Percentiles rank a stretch among this genome's conserved stretches.
phyloP scores from a whole-genome alignment of 2,797 vertebrate species.

The Smutsia temminckii region DNA sequence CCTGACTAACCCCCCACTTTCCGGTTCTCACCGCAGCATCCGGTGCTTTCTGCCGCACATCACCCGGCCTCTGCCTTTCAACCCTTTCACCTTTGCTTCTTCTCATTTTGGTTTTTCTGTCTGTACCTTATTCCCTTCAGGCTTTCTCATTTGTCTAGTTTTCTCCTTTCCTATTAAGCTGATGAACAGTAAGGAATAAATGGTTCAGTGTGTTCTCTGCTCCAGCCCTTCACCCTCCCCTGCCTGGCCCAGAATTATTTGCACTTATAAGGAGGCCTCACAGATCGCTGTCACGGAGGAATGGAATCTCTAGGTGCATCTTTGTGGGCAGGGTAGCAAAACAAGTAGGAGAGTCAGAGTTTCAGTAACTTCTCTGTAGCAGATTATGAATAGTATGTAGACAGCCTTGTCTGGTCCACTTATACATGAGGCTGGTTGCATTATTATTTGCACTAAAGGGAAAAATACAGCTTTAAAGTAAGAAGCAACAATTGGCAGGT shows the following conservation, averaged over 20 bases:
- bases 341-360: neutral
- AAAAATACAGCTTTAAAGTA: neutral
- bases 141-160: neutral
- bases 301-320: neutral
- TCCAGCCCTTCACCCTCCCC: neutral
- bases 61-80: fast-evolving
- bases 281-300: too few relatives aligned
- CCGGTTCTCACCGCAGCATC: neutral
- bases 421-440: neutral
- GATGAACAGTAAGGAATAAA: neutral
- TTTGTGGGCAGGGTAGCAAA: neutral
- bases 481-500: neutral
- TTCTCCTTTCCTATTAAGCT: neutral
- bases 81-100: neutral
- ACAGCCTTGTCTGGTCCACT: neutral
- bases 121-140: neutral
- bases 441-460: neutral
- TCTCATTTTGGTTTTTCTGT: neutral
- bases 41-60: too few relatives aligned
- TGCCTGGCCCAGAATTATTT: neutral
- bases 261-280: neutral
- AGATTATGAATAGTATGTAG: neutral
- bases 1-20: neutral
- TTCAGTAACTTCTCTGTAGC: neutral
- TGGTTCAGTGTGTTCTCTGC: neutral